Conservation (phyloP, 2,888 invertebrate species). For the Eupithecia abbreviata region DNA sequence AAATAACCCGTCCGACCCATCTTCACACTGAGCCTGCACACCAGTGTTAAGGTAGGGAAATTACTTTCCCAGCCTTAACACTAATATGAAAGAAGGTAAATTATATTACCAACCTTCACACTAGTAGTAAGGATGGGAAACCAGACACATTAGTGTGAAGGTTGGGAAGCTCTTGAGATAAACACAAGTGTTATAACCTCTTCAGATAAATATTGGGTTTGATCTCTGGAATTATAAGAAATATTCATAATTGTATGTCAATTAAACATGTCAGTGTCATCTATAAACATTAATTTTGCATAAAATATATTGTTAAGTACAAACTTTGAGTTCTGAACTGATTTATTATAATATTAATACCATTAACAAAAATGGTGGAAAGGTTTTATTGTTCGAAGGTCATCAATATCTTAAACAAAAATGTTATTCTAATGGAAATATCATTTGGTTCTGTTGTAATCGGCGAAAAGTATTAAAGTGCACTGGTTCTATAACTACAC, state of each 20-base stretch:
- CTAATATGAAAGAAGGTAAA: too few relatives aligned
- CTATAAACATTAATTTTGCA: not conserved
- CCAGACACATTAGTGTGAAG: not conserved
- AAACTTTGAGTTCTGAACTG: not conserved
- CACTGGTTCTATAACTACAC: too few relatives aligned
- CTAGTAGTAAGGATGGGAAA: not conserved
- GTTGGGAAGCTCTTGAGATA: slow-evolving; percentile 5
- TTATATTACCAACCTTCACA: too few relatives aligned
- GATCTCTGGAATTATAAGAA: slow-evolving; percentile 8
- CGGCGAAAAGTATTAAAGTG: too few relatives aligned
- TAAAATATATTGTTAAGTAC: not conserved
- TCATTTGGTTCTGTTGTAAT: too few relatives aligned
- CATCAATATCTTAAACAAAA: too few relatives aligned
- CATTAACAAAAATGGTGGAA: too few relatives aligned
- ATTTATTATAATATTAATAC: too few relatives aligned
- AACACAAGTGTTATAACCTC: slow-evolving; percentile 4
- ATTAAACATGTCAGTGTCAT: not conserved
- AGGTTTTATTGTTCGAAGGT: too few relatives aligned
- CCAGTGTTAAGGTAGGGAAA: not conserved
- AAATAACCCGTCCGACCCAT: not conserved
- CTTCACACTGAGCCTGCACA: not conserved
- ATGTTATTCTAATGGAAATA: too few relatives aligned
- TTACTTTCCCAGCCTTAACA: too few relatives aligned
- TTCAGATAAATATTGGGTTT: slow-evolving; percentile 6
- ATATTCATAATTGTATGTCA: slow-evolving; percentile 1